Percentiles rank a stretch among this genome's conserved stretches.
These are phyloP conservation scores for Nebria ingens DNA, from an alignment of 1,140 invertebrate species.

Conservation along the genomic window DNA sequence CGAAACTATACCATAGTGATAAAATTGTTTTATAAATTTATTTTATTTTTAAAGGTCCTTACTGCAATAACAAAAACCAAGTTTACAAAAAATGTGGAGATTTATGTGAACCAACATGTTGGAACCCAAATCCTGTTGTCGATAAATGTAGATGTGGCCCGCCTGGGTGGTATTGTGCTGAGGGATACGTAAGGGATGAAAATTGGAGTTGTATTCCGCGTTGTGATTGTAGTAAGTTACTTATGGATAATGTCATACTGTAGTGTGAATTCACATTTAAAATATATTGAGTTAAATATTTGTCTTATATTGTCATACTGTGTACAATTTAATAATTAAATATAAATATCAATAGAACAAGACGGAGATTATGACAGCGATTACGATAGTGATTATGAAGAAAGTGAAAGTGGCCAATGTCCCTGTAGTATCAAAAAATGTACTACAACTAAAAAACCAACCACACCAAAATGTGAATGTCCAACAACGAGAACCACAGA, in stretches of 20 bases:
- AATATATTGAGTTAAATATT: no score
- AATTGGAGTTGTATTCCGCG: slow-evolving; percentile 6
- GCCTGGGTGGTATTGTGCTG: slow-evolving; percentile 16
- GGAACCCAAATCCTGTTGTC: background rate
- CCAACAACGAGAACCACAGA: background rate
- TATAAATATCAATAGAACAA: background rate
- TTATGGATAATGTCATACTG: background rate
- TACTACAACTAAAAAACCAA: background rate
- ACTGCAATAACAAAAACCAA: background rate
- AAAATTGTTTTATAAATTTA: background rate
- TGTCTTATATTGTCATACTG: no score
- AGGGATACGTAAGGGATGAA: slow-evolving; percentile 16
- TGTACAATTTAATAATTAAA: no score
- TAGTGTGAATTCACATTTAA: no score
- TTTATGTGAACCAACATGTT: slow-evolving; percentile 14
- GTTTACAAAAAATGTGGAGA: background rate
- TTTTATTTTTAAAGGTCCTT: background rate
- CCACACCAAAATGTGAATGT: background rate
- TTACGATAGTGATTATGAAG: background rate
- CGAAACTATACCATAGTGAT: background rate
- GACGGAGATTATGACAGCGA: no score
- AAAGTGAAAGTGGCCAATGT: no score
- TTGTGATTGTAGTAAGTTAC: slow-evolving; percentile 2
- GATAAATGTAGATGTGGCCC: slow-evolving; percentile 1
- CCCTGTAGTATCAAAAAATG: no score